Percentiles rank a stretch among this genome's conserved stretches.
Conservation (phyloP, 2,113 vertebrate species). For the Maccullochella peelii region DNA sequence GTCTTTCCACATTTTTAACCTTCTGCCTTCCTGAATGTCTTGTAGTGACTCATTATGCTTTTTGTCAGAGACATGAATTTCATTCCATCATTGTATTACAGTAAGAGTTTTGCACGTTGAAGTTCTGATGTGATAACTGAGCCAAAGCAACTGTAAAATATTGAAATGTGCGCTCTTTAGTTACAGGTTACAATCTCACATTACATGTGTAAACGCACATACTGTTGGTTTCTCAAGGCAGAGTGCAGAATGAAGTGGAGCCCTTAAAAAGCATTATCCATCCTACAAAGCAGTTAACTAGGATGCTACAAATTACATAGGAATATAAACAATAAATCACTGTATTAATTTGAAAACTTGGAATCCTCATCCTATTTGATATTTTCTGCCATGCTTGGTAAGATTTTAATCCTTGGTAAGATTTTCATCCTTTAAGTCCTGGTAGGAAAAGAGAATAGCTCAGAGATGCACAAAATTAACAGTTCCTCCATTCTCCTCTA, state of each 20-base stretch:
- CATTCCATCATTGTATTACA: not conserved
- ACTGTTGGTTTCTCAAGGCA: not conserved
- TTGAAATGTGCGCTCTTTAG: not conserved
- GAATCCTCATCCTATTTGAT: not conserved
- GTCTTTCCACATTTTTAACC: constrained; percentile 38
- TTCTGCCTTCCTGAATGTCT: constrained; percentile 10
- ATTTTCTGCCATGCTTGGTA: not conserved
- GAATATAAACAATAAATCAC: not conserved
- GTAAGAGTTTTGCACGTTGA: not conserved
- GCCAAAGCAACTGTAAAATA: constrained; percentile 15
- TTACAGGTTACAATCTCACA: not conserved
- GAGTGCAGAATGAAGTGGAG: not conserved
- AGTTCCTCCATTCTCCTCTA: too few species aligned
- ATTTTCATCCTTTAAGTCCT: not conserved
- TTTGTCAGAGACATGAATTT: constrained; percentile 16
- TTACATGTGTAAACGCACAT: not conserved
- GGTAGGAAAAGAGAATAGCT: not conserved
- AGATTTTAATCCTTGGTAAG: not conserved
- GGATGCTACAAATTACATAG: not conserved
- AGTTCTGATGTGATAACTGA: not conserved
- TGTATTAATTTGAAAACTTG: not conserved
- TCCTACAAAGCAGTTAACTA: not conserved
- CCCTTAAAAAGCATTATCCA: not conserved
- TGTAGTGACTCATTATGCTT: constrained; percentile 22
- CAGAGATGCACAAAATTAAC: not conserved